Evolutionary conservation across 2,888 invertebrate species (phyloP).

Genomic region (Physocephala rufipes): DNA sequence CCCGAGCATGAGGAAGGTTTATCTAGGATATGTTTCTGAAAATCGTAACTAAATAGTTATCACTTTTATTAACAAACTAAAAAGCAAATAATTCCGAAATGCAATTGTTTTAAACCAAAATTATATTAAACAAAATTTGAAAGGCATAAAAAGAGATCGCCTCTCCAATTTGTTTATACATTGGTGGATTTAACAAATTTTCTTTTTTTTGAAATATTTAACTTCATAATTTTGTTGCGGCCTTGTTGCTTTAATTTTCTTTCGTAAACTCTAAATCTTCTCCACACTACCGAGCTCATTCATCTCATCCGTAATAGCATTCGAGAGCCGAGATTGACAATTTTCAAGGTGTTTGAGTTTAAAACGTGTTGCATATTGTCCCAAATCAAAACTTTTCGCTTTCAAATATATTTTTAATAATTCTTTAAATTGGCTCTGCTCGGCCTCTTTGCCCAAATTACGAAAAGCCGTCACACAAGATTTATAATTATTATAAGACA

Average conservation of each 20-base stretch:
- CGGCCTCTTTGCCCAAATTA: slow-evolving; percentile 45
- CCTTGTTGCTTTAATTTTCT: neutral
- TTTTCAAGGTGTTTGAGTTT: slow-evolving; percentile 45
- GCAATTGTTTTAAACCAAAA: too few species aligned
- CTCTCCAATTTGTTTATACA: too few species aligned
- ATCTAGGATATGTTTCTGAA: too few species aligned
- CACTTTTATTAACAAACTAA: too few species aligned
- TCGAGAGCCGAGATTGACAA: slow-evolving; percentile 42
- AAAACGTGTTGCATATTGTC: slow-evolving; percentile 43
- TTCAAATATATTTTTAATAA: slow-evolving; percentile 48
- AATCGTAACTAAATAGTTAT: too few species aligned
- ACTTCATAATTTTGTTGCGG: too few species aligned
- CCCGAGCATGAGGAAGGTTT: too few species aligned
- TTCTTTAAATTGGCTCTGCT: slow-evolving; percentile 40
- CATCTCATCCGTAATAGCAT: slow-evolving; percentile 36
- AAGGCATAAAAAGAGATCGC: too few species aligned
- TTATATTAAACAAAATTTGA: too few species aligned
- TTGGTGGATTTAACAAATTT: too few species aligned
- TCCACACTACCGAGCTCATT: slow-evolving; percentile 14
- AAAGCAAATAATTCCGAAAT: too few species aligned
- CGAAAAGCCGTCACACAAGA: slow-evolving; percentile 44
- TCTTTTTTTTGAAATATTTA: too few species aligned
- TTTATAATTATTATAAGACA: slow-evolving; percentile 35
- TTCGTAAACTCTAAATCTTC: neutral
- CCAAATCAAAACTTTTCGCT: slow-evolving; percentile 50